A percentile compares a stretch with the other conserved stretches of the same genome.
phyloP scores from a whole-genome alignment of 1,140 invertebrate species.

The Drosophila sproati region DNA sequence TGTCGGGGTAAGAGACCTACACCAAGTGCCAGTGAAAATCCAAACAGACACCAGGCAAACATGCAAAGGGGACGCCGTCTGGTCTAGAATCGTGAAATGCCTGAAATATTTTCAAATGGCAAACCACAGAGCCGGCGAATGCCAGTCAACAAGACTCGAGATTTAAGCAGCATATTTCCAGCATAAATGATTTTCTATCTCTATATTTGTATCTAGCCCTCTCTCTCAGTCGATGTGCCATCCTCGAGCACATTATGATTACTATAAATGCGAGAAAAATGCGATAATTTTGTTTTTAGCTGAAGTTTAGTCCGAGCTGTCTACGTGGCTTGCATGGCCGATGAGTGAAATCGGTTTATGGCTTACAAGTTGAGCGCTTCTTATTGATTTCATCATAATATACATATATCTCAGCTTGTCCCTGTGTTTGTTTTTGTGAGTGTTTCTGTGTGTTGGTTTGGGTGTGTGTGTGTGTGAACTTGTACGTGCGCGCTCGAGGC shows the following conservation, averaged over 20 bases:
- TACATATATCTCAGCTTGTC: background rate
- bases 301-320: slow-evolving; percentile 45
- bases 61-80: slow-evolving; percentile 41
- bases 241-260: slow-evolving; percentile 51
- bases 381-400: slow-evolving; percentile 60
- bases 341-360: slow-evolving; percentile 33
- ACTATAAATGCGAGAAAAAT: slow-evolving; percentile 61
- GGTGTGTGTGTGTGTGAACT: slow-evolving; percentile 19
- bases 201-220: background rate
- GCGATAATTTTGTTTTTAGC: slow-evolving; percentile 72
- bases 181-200: slow-evolving; percentile 3
- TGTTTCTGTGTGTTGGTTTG: background rate
- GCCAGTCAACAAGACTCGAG: slow-evolving; percentile 15
- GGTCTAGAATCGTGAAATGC: slow-evolving; percentile 46
- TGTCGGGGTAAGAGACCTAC: background rate
- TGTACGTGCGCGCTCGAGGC: slow-evolving; percentile 10
- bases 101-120: slow-evolving; percentile 50
- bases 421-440: background rate
- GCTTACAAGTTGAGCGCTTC: slow-evolving; percentile 17
- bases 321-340: slow-evolving; percentile 56
- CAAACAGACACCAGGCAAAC: slow-evolving; percentile 50
- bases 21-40: slow-evolving; percentile 28
- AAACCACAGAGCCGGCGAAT: slow-evolving; percentile 3
- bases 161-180: slow-evolving; percentile 23
- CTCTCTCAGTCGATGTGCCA: background rate